These are phyloP conservation scores for Drepana arcuata DNA, from an alignment of 1,140 invertebrate genomes.

Conservation along the genomic window DNA sequence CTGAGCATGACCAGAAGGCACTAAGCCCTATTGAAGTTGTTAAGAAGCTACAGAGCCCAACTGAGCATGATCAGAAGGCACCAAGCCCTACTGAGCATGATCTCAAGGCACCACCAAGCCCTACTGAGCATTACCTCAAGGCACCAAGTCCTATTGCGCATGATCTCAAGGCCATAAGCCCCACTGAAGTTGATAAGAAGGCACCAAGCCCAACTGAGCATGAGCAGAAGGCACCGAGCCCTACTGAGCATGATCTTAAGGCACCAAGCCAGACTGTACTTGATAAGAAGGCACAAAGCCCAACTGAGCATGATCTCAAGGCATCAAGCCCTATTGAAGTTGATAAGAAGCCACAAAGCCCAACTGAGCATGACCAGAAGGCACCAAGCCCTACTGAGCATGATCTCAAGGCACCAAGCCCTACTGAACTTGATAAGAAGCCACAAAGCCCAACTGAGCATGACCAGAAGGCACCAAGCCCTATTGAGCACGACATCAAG, in stretches of 20 bases:
- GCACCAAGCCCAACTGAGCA: neutral
- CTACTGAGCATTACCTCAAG: neutral
- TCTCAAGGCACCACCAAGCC: neutral
- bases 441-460: neutral
- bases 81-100: neutral
- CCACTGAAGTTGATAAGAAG: neutral
- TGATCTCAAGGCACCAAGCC: neutral
- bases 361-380: neutral
- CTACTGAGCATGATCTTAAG: neutral
- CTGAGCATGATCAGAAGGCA: neutral
- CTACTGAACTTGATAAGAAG: neutral
- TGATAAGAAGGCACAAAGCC: neutral
- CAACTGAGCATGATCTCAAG: neutral
- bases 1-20: neutral
- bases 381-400: neutral
- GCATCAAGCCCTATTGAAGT: neutral
- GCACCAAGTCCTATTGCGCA: neutral
- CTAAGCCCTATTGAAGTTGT: neutral
- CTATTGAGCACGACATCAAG: neutral
- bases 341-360: neutral
- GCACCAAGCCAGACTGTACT: constrained; percentile 2
- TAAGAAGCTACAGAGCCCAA: neutral
- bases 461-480: neutral
- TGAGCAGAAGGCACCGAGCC: neutral
- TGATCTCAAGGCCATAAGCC: neutral